Percentiles rank a stretch among this genome's conserved stretches.
These are phyloP conservation scores for Philopotamus ludificatus DNA, from an alignment of 1,140 invertebrate species.

Conservation along the genomic window DNA sequence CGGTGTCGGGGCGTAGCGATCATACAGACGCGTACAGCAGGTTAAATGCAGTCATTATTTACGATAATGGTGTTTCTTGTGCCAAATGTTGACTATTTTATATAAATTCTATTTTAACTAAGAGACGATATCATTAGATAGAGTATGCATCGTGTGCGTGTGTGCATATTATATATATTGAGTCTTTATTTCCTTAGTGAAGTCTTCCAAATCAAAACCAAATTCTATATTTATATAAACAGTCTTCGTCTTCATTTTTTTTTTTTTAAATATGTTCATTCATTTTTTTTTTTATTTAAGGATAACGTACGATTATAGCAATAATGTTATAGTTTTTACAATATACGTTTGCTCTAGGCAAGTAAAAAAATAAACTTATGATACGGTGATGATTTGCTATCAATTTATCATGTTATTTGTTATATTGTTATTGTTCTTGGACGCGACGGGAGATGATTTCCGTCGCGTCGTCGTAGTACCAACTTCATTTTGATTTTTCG, in stretches of 20 bases:
- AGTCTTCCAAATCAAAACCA: constrained; percentile 34
- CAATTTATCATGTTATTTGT: constrained; percentile 35
- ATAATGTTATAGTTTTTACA: constrained; percentile 30
- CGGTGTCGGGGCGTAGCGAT: no score
- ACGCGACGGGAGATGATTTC: constrained; percentile 18
- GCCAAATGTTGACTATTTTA: constrained; percentile 43
- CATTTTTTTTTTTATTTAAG: constrained; percentile 21
- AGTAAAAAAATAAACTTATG: neutral
- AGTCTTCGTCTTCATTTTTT: constrained; percentile 5
- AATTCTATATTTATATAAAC: neutral
- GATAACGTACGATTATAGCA: constrained; percentile 40
- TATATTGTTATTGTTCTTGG: constrained; percentile 38
- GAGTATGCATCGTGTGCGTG: neutral
- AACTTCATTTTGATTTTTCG: constrained; percentile 38
- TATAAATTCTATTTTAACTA: constrained; percentile 41
- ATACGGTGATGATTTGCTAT: neutral
- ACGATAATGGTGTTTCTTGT: constrained; percentile 23
- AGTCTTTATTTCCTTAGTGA: constrained; percentile 30
- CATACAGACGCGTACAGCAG: no score
- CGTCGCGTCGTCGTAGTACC: constrained; percentile 15
- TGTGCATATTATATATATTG: constrained; percentile 15
- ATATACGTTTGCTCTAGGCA: constrained; percentile 9
- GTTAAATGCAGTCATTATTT: no score
- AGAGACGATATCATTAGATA: constrained; percentile 39
- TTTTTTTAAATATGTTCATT: constrained; percentile 17